Evolutionary conservation across 2,888 invertebrate species (phyloP).

Genomic region (Chironomus tentans): DNA sequence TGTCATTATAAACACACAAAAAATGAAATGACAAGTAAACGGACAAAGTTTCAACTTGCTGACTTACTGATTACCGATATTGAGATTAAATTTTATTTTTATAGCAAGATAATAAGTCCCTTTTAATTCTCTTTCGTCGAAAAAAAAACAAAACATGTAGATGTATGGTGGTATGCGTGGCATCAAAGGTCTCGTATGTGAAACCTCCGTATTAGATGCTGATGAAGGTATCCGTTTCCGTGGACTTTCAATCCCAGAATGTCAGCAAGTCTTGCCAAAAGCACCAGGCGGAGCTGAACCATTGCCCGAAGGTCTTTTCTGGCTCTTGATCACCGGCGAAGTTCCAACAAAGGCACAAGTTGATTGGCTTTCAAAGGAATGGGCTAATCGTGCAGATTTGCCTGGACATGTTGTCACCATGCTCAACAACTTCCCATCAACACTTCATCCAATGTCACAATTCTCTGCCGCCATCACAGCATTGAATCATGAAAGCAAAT

Average conservation of each 20-base stretch:
- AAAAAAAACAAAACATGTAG: too few species aligned
- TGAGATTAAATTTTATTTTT: conserved; percentile 28
- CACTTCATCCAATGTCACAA: conserved; percentile 80
- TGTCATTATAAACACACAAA: too few species aligned
- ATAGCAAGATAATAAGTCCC: background rate
- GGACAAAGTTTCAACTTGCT: conserved; percentile 28
- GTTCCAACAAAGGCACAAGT: conserved; percentile 75
- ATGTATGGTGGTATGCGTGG: conserved; percentile 92
- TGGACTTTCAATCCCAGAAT: conserved; percentile 84
- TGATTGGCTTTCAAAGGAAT: conserved; percentile 59
- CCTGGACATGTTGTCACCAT: conserved; percentile 75
- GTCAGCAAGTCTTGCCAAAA: conserved; percentile 77
- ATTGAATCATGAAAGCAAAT: conserved; percentile 74
- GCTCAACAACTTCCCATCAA: conserved; percentile 71
- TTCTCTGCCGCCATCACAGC: conserved; percentile 72
- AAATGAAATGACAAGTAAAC: too few species aligned
- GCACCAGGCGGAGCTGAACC: conserved; percentile 73
- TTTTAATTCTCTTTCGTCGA: background rate
- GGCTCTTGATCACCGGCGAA: conserved; percentile 83
- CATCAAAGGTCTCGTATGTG: conserved; percentile 83
- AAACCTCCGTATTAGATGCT: conserved; percentile 86
- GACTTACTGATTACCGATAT: conserved; percentile 31
- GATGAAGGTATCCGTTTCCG: conserved; percentile 92
- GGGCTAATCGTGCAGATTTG: conserved; percentile 61
- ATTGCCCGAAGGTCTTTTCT: conserved; percentile 89